phyloP scores from a whole-genome alignment of 1,140 invertebrate species.

The Meloidogyne floridensis region DNA sequence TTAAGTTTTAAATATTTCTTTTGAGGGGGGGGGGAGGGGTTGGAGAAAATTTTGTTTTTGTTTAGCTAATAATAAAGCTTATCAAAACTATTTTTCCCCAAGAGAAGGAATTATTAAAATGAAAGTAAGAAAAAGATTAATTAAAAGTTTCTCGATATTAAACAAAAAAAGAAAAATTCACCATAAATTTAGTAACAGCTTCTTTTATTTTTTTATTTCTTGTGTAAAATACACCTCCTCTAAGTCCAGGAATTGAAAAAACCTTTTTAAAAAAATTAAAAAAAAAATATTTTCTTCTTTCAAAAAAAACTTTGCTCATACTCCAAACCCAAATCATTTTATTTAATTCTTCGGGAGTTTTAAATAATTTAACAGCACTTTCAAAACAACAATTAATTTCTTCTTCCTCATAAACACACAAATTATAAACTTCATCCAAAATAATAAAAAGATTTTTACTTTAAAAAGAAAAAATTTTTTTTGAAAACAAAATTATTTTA shows the following conservation, averaged over 20 bases:
- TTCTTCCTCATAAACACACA: constrained; percentile 45
- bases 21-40: too few relatives aligned
- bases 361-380: constrained; percentile 44
- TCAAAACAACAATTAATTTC: constrained; percentile 28
- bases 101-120: too few relatives aligned
- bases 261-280: constrained; percentile 33
- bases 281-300: constrained; percentile 18
- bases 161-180: background rate
- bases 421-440: constrained; percentile 51
- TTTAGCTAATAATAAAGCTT: too few relatives aligned
- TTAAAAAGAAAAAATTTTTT: background rate
- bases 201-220: constrained; percentile 39
- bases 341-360: constrained; percentile 13
- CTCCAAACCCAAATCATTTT: constrained; percentile 54
- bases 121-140: too few relatives aligned
- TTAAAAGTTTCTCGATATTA: too few relatives aligned
- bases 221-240: constrained; percentile 44
- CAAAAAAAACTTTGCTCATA: constrained; percentile 39
- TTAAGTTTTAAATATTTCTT: too few relatives aligned
- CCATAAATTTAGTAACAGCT: constrained; percentile 40
- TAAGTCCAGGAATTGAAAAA: constrained; percentile 48
- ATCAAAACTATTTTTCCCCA: too few relatives aligned
- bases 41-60: too few relatives aligned
- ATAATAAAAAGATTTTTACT: constrained; percentile 46
- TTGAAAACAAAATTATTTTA: background rate